phyloP scores from a whole-genome alignment of 2,113 vertebrate genomes.

The Brachyhypopomus gauderio region DNA sequence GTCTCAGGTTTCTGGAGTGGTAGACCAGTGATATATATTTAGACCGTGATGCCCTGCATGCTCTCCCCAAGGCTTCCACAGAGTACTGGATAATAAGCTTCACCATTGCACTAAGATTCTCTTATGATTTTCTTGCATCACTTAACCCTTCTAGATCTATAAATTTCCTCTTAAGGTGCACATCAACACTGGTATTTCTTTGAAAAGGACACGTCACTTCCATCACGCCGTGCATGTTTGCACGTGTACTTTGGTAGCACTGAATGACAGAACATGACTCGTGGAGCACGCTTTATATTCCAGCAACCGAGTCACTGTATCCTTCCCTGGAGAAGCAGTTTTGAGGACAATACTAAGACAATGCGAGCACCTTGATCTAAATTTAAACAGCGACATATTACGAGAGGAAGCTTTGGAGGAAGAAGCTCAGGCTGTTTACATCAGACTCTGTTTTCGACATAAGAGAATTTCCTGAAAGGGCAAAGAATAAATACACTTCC shows the following conservation, averaged over 20 bases:
- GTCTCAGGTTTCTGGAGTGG: neutral
- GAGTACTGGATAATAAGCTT: neutral
- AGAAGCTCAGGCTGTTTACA: conserved; percentile 28
- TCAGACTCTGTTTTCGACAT: conserved; percentile 29
- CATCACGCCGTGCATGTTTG: neutral
- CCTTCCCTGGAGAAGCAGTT: conserved; percentile 27
- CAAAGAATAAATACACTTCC: neutral
- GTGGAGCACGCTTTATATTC: conserved; percentile 10
- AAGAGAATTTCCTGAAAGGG: conserved; percentile 44
- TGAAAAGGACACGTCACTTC: neutral
- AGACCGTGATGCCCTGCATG: neutral
- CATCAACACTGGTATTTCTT: neutral
- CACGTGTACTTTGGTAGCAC: conserved; percentile 20
- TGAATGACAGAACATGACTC: conserved; percentile 40
- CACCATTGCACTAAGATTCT: neutral
- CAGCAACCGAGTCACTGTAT: conserved; percentile 28
- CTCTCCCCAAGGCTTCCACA: neutral
- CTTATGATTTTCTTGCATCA: neutral
- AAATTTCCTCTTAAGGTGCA: neutral
- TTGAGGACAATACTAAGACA: conserved; percentile 43
- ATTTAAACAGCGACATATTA: conserved; percentile 39
- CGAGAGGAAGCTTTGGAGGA: conserved; percentile 38
- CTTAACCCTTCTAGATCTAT: neutral
- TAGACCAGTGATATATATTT: no score
- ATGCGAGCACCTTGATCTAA: conserved; percentile 39